Base-by-base conservation (phyloP, 2,797 vertebrate species). In the Chiroxiphia lanceolata region DNA sequence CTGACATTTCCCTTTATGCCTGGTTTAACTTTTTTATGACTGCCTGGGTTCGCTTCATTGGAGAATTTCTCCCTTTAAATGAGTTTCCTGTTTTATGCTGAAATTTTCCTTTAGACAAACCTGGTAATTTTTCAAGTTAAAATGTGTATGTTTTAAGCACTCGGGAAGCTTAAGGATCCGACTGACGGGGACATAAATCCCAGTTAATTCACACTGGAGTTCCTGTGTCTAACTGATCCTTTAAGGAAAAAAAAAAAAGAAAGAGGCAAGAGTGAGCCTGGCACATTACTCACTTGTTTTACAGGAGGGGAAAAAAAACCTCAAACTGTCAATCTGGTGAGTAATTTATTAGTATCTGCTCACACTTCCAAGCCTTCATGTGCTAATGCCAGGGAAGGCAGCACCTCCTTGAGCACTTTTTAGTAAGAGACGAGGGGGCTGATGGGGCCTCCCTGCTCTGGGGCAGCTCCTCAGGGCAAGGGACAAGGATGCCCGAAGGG, bases 1-100 rank as follows among this genome's bases (percentile, higher is more conserved):
- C 94, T 97, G 97, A 97, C 98, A 97, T 97, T 97, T 98, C 91
- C 96, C 94, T 97, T 96, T 97, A 97, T 96, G 97, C 97, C 97
- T 97, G 95, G 96, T 96, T 96, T 98, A 97, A 96, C 97, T 97
- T 97, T 95, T 93, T 95, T 94, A 95, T 96, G 97, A 91, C 97
- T 98, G 97, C 91, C 96, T 92, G 93, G 95, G 94, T 97, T 96
- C 77, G 94, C 96, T 96, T 95, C 94, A 86, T 78, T 90, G 95
- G 96, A 97, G 96, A 97, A 96, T 92, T 95, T 95, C 93, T 96
- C 87, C 92, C 94, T 94, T 96, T 95, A 95, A 95, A 97, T 90
- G 93, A 93, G 93, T 93, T 95, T 92, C 94, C 33, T 95, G 95
- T 75, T 97, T 97, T 97, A 96, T 92, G 96, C 91, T 68, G 95